Conservation (phyloP, 2,888 invertebrate species). For the Chesias legatella region DNA sequence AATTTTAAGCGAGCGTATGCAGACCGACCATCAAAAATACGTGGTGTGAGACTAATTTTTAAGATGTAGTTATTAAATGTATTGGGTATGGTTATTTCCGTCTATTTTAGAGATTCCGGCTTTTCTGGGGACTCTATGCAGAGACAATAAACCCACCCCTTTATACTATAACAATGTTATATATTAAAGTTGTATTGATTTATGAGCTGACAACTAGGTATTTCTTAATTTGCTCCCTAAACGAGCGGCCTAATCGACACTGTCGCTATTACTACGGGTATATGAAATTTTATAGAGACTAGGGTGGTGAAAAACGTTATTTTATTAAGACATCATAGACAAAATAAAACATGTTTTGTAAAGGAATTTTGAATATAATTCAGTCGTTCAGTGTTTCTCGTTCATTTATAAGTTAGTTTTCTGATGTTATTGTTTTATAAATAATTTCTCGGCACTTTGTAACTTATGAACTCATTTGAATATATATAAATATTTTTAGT, state of each 20-base stretch:
- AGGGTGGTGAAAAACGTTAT: conserved; percentile 38
- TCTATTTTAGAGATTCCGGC: conserved; percentile 2
- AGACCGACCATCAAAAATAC: too few species aligned
- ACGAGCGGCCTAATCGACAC: conserved; percentile 33
- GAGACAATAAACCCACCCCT: conserved; percentile 39
- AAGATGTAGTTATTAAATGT: too few species aligned
- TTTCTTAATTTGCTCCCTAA: conserved; percentile 51
- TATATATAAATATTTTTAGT: too few species aligned
- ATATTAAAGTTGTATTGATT: conserved; percentile 44
- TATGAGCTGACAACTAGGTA: conserved; percentile 44
- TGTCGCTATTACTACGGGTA: conserved; percentile 22
- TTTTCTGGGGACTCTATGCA: conserved; percentile 15
- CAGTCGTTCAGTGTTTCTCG: too few species aligned
- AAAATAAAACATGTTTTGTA: too few species aligned
- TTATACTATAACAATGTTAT: conserved; percentile 34
- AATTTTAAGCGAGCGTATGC: too few species aligned
- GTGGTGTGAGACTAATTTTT: too few species aligned
- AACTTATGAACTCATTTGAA: too few species aligned
- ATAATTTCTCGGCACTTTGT: too few species aligned
- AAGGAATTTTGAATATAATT: too few species aligned
- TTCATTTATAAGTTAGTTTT: too few species aligned
- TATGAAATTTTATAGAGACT: conserved; percentile 42
- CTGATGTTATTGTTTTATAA: too few species aligned
- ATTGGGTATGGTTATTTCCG: neutral
- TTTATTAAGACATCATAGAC: neutral